Evolutionary conservation across 2,888 invertebrate genomes (phyloP).

Genomic region (Cryptocephalus moraei): DNA sequence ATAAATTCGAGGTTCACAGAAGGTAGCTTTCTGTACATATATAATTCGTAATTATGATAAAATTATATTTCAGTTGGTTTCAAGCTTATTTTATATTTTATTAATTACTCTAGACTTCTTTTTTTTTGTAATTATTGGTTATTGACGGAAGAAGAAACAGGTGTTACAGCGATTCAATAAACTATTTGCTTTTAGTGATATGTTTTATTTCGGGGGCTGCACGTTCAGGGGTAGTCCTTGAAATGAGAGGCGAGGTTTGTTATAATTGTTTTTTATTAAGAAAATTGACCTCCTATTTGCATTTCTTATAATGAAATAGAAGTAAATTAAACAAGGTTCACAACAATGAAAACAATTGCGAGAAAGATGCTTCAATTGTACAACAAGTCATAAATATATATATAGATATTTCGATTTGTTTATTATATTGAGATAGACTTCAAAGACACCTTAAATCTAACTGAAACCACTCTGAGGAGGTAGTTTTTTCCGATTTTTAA

Average conservation of each 20-base stretch:
- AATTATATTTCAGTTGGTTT: background rate
- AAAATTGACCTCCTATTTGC: slow-evolving; percentile 9
- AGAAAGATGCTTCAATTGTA: too few relatives aligned
- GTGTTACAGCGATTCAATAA: slow-evolving; percentile 15
- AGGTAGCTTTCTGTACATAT: background rate
- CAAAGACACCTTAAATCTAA: too few relatives aligned
- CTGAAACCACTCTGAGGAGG: slow-evolving; percentile 4
- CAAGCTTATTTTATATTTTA: too few relatives aligned
- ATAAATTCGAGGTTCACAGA: too few relatives aligned
- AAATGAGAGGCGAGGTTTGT: too few relatives aligned
- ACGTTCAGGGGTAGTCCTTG: too few relatives aligned
- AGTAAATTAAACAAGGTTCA: slow-evolving; percentile 9
- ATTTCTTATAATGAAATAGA: slow-evolving; percentile 6
- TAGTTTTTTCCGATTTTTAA: slow-evolving; percentile 12
- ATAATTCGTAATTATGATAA: background rate
- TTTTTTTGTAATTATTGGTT: slow-evolving; percentile 2
- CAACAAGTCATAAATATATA: too few relatives aligned
- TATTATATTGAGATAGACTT: too few relatives aligned
- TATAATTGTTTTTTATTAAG: slow-evolving; percentile 7
- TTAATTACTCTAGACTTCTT: slow-evolving; percentile 5
- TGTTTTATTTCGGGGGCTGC: background rate
- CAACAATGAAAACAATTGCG: slow-evolving; percentile 8
- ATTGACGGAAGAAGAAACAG: too few relatives aligned
- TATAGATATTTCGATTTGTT: too few relatives aligned
- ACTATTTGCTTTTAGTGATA: slow-evolving; percentile 12